Evolutionary conservation across 2,113 vertebrate species (phyloP), one percentile per base, ranked within the genome.

Genomic region (Corythornis cristatus): DNA sequence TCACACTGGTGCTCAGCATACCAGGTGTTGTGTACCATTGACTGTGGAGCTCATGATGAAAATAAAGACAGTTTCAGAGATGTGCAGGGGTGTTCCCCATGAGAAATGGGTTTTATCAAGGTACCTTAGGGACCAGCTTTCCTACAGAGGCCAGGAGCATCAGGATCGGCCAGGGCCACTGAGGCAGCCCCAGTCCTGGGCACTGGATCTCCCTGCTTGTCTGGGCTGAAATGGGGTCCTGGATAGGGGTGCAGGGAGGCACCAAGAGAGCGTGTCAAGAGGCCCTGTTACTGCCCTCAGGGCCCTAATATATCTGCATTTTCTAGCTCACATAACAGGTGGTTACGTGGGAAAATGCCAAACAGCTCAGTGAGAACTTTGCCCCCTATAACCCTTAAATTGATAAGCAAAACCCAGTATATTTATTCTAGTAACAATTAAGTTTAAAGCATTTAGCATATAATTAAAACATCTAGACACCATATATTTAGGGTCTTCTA

Each of bases 1-100:
- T 25, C 48, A 43, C 7, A 4, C 29, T 50, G 2, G 0, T 0
- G 2, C 42, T 73, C 1, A 1, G 19, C 1, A 1, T 23, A 14
- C 0, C 0, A 9, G 23, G 5, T 18, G 12, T 5, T 12, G 15
- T 10, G 31, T 35, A 28, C 25, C 8, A 0, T 21, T 21, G 28
- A 9, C 50, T 56, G 40, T 26, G 45, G 42, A 56, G 51, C 19
- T 11, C 62, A 14, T 16, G 17, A 18, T 0, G 2, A 75, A 61
- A 66, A 51, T 3, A 53, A n/a, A 22, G 43, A 28, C 0, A 0
- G 14, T 66, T 82, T 31, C 23, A 51, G 71, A 62, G 33, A 18
- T 18, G 15, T 37, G 16, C 31, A 50, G 29, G 37, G 37, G 17
- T 51, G 6, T 64, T 87, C 31, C 54, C 43, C 8, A 3, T 0